These are phyloP conservation scores for Neosilurus hyrtlii DNA, from an alignment of 2,797 vertebrate genomes.

Conservation along the genomic window DNA sequence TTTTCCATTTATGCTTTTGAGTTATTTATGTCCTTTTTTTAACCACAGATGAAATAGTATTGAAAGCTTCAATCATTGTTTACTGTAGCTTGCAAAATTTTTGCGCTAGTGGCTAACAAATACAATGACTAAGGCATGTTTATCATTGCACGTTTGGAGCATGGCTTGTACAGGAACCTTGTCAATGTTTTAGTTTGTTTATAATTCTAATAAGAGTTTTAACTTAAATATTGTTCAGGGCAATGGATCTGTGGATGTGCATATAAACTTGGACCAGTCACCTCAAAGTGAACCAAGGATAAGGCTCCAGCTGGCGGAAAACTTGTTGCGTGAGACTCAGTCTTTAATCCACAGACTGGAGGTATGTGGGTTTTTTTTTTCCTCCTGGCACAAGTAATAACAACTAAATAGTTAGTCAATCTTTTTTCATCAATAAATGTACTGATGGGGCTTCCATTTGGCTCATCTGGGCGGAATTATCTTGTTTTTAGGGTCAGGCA, in stretches of 20 bases:
- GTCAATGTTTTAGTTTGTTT: not conserved
- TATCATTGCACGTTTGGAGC: not conserved
- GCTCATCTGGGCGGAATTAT: not conserved
- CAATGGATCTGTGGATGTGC: constrained; percentile 86
- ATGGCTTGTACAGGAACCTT: not conserved
- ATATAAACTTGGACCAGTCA: constrained; percentile 87
- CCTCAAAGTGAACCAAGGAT: constrained; percentile 86
- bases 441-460: not conserved
- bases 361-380: constrained; percentile 62
- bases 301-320: constrained; percentile 85
- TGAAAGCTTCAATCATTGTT: not conserved
- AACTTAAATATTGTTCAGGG: constrained; percentile 59
- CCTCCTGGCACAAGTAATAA: not conserved
- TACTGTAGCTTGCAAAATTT: not conserved
- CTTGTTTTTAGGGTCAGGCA: constrained; percentile 62
- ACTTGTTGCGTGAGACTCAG: constrained; percentile 84
- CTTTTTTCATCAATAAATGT: not conserved
- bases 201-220: not conserved
- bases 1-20: not conserved
- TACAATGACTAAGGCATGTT: not conserved
- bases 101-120: not conserved
- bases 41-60: not conserved
- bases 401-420: not conserved
- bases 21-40: not conserved
- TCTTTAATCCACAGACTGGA: constrained; percentile 82